Conservation (phyloP, 2,888 invertebrate species). For the Onchidella celtica region DNA sequence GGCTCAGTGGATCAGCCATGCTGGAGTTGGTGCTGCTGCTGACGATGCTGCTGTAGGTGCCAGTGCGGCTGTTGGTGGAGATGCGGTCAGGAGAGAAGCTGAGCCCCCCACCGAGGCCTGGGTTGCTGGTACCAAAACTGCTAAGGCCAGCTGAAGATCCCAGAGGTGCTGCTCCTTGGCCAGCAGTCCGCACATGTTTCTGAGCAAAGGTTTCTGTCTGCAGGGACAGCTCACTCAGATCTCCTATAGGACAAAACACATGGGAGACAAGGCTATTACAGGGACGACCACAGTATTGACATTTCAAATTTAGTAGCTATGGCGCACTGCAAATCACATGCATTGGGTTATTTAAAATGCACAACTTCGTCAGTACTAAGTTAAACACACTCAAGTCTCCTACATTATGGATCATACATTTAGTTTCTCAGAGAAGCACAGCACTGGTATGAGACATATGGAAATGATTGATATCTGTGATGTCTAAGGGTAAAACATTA, state of each 20-base stretch:
- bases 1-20: constrained; percentile 38
- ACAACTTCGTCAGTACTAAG: no score
- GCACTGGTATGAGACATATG: no score
- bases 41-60: constrained; percentile 76
- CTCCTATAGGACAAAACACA: constrained; percentile 56
- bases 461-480: no score
- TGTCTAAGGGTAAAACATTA: no score
- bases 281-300: no score
- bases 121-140: background rate
- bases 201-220: constrained; percentile 76
- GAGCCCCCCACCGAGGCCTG: constrained; percentile 27
- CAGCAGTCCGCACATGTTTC: constrained; percentile 59
- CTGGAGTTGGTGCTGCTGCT: constrained; percentile 63
- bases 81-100: constrained; percentile 64
- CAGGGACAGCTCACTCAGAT: constrained; percentile 73
- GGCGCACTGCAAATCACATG: no score
- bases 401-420: no score
- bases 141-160: background rate
- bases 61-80: constrained; percentile 64
- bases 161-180: background rate
- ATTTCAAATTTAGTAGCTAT: no score
- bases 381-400: no score
- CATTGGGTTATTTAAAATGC: no score
- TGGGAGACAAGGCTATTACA: no score
- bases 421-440: no score